Percentiles rank a stretch among this genome's conserved stretches.
phyloP scores from a whole-genome alignment of 2,113 vertebrate species.

The Corythornis cristatus region DNA sequence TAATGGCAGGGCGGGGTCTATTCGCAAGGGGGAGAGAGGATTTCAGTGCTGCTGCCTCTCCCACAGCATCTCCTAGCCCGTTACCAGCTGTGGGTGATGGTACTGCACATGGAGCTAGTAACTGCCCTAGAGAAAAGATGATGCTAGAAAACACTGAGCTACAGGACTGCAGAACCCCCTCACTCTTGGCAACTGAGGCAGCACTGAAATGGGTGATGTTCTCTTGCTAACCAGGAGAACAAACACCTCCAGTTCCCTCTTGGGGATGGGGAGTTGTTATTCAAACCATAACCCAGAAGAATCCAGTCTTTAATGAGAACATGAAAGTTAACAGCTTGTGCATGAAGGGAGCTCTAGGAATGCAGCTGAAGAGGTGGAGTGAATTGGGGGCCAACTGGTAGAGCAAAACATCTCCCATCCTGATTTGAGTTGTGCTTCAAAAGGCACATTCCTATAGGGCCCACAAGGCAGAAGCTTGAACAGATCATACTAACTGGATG shows the following conservation, averaged over 20 bases:
- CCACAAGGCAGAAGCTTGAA: slow-evolving; percentile 66
- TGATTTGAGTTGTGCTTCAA: background rate
- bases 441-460: slow-evolving; percentile 40
- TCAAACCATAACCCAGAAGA: slow-evolving; percentile 31
- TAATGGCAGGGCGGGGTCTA: accelerated
- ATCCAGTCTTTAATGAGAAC: slow-evolving; percentile 38
- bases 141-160: slow-evolving; percentile 10
- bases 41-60: slow-evolving; percentile 30
- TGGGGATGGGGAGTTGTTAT: background rate
- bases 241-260: background rate
- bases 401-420: slow-evolving; percentile 24
- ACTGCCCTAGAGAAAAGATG: slow-evolving; percentile 11
- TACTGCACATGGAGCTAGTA: background rate
- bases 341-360: slow-evolving; percentile 62
- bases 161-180: slow-evolving; percentile 21
- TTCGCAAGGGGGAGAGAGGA: slow-evolving; percentile 3
- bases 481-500: slow-evolving; percentile 49
- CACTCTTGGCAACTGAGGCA: background rate
- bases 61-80: slow-evolving; percentile 22
- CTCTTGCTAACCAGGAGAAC: background rate
- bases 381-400: background rate
- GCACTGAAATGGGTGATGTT: background rate
- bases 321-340: slow-evolving; percentile 32
- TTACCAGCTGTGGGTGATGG: slow-evolving; percentile 1
- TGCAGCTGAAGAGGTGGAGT: slow-evolving; percentile 41